Percentiles rank a stretch among this genome's conserved stretches.
Evolutionary conservation across 2,797 vertebrate species (phyloP).

Genomic region (Intellagama lesueurii): DNA sequence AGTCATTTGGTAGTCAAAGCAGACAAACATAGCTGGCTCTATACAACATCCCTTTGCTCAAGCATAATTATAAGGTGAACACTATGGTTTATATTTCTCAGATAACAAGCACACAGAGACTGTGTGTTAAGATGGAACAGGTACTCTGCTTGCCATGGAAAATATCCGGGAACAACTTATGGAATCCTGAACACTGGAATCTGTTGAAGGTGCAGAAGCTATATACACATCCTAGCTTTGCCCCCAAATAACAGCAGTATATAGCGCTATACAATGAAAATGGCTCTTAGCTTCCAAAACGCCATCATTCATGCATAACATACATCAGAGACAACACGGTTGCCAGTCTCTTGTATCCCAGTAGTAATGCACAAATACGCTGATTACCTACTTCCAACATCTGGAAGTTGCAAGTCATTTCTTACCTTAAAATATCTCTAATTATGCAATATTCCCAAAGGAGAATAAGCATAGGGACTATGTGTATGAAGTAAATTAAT

Average conservation of each 20-base stretch:
- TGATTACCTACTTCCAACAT: neutral
- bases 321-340: neutral
- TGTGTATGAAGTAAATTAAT: neutral
- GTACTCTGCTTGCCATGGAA: neutral
- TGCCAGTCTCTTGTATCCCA: slow-evolving; percentile 7
- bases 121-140: neutral
- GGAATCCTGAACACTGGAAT: neutral
- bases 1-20: neutral
- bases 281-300: slow-evolving; percentile 3
- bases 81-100: neutral
- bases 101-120: neutral
- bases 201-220: neutral
- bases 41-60: neutral
- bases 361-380: neutral
- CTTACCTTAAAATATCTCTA: slow-evolving; percentile 18
- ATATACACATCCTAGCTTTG: neutral
- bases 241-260: neutral
- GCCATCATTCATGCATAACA: neutral
- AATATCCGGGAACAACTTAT: neutral
- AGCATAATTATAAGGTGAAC: neutral
- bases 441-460: slow-evolving; percentile 15
- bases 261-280: neutral
- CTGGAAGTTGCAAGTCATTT: slow-evolving; percentile 23
- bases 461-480: neutral
- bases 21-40: neutral